phyloP scores from a whole-genome alignment of 2,797 vertebrate species.

The Chiloscyllium punctatum region DNA sequence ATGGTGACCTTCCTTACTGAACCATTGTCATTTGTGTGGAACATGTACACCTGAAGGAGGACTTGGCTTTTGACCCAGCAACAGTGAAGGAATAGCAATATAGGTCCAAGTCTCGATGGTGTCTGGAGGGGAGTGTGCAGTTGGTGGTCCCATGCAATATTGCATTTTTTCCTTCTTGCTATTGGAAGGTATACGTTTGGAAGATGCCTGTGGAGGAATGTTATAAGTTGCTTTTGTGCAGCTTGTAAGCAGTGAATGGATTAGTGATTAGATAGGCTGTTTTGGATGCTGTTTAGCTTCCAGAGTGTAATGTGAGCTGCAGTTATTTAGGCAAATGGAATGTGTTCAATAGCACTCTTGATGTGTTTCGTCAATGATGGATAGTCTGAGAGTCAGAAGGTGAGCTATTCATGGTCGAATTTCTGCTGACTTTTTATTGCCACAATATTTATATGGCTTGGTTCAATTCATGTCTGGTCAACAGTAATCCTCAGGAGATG shows the following conservation, averaged over 20 bases:
- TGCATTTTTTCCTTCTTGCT: background rate
- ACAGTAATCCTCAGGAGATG: background rate
- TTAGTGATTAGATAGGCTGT: background rate
- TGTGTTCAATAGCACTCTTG: background rate
- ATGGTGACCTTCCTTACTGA: background rate
- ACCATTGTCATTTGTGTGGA: background rate
- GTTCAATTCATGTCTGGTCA: too few relatives aligned
- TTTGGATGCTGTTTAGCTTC: background rate
- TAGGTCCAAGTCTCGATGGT: background rate
- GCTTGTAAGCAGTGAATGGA: background rate
- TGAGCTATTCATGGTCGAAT: background rate
- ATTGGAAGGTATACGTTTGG: background rate
- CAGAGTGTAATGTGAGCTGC: background rate
- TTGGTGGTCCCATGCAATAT: background rate
- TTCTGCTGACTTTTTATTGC: background rate
- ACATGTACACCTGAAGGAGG: background rate
- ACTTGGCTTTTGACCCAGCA: background rate
- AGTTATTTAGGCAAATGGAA: background rate
- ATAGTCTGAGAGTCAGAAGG: background rate
- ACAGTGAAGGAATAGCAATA: background rate
- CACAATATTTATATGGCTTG: too few relatives aligned
- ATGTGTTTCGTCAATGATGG: background rate
- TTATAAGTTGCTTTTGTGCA: background rate
- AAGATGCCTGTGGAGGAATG: background rate
- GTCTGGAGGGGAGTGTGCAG: background rate